Evolutionary conservation across 2,888 invertebrate genomes (phyloP), one percentile per base, ranked within the genome.

Genomic region (Protonemura montana): DNA sequence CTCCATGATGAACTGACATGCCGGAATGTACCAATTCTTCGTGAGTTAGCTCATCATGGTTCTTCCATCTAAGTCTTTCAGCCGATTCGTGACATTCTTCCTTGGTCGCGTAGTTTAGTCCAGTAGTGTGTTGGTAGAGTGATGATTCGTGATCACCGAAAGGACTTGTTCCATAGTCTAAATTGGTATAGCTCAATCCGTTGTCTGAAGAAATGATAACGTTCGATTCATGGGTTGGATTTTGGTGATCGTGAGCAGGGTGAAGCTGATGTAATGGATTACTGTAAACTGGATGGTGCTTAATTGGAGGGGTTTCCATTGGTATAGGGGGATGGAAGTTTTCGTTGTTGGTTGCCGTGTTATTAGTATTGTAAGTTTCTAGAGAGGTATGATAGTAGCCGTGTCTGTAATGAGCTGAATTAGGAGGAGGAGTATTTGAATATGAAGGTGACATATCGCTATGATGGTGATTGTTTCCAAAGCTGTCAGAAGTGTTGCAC

Each of bases 141-240:
- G 82, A 10, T 5, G 25, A 28, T 2, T 78, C 35, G 27, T 85
- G 59, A 29, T 86, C 82, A 6, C 88, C 86, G 85, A 82, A 30
- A 86, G 92, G 86, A 88, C 87, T 93, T 90, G 92, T 90, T 2
- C 94, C 94, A 89, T 97, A 97, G 91, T 98, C 97, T 89, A 98
- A 92, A 91, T 97, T 97, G 0, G 97, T 97, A 91, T 98, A 98
- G 91, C 97, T 97, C 87, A 98, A 92, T 0, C 97, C 97, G 78
- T 97, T 95, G 90, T 97, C 97, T 0, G 96, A 95, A 90, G 95
- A 96, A 89, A 97, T 97, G 82, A 97, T 96, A 78, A 86, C 87
- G 29, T 84, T 84, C 13, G 42, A 59, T 5, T 84, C 59, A 29
- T 84, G 84, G 5, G 16, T 28, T 7, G 28, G 10, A 89, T 88